These are phyloP conservation scores for Heliconius cydno DNA, from an alignment of 2,888 invertebrate species.

Conservation along the genomic window DNA sequence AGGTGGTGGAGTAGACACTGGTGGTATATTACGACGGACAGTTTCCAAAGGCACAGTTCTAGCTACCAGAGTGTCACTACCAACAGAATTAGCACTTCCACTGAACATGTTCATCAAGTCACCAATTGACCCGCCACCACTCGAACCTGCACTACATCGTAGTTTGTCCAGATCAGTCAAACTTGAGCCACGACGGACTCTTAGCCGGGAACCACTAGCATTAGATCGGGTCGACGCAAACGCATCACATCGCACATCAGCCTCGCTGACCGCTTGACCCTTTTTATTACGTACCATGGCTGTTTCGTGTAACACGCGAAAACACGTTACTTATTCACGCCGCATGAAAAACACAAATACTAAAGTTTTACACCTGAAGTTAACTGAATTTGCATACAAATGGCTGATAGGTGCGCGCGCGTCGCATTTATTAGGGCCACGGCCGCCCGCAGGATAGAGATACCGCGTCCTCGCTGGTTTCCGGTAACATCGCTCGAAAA, in stretches of 20 bases:
- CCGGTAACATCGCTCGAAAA: conserved; percentile 75
- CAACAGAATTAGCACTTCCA: conserved; percentile 87
- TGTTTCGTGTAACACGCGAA: not conserved
- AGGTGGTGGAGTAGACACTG: conserved; percentile 76
- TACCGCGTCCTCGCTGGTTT: conserved; percentile 74
- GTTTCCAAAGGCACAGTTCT: conserved; percentile 89
- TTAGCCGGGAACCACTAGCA: conserved; percentile 79
- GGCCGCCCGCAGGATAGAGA: conserved; percentile 79
- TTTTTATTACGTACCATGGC: conserved; percentile 74
- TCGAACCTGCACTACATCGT: conserved; percentile 74
- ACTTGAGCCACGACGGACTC: conserved; percentile 88
- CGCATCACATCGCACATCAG: conserved; percentile 81
- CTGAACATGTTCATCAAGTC: conserved; percentile 92
- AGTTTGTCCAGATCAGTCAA: conserved; percentile 89
- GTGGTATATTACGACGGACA: conserved; percentile 80
- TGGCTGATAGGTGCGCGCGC: conserved; percentile 67
- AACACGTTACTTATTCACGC: conserved; percentile 40
- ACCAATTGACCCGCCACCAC: conserved; percentile 87
- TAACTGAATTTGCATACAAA: conserved; percentile 75
- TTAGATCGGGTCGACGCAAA: conserved; percentile 70
- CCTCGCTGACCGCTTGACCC: conserved; percentile 75
- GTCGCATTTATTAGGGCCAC: conserved; percentile 76
- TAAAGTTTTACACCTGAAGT: conserved; percentile 67
- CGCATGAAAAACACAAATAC: conserved; percentile 60
- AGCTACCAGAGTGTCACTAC: conserved; percentile 88